phyloP scores from a whole-genome alignment of 2,797 vertebrate genomes.

The Schizopygopsis malacanthus region DNA sequence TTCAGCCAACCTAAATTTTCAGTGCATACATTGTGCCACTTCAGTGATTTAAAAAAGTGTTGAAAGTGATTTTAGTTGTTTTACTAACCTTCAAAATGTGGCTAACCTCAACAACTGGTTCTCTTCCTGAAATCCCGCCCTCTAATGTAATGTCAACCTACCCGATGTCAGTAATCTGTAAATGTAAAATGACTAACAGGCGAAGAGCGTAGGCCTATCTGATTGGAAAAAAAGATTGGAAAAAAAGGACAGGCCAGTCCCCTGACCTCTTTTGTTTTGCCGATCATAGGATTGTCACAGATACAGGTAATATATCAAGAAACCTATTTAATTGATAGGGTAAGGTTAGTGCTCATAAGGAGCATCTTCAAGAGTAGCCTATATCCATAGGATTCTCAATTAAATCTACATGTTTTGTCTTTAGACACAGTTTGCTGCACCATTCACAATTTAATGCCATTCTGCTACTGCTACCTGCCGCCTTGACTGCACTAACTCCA shows the following conservation, averaged over 20 bases:
- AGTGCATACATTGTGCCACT: background rate
- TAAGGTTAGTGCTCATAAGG: background rate
- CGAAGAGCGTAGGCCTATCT: too few relatives aligned
- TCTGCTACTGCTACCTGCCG: slow-evolving; percentile 12
- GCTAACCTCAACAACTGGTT: background rate
- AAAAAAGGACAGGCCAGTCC: too few relatives aligned
- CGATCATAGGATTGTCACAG: background rate
- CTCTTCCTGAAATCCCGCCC: background rate
- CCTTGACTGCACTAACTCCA: background rate
- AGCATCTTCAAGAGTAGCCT: background rate
- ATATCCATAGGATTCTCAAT: background rate
- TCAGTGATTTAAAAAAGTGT: background rate
- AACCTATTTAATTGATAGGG: background rate
- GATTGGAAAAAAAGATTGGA: too few relatives aligned
- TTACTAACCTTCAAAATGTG: background rate
- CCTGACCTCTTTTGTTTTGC: background rate
- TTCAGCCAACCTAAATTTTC: background rate
- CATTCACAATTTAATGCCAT: background rate
- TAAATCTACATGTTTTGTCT: background rate
- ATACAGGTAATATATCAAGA: background rate
- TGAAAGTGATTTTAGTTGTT: background rate
- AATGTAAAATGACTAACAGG: slow-evolving; percentile 7
- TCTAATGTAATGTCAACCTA: slow-evolving; percentile 2
- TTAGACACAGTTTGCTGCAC: background rate
- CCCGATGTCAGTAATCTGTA: slow-evolving; percentile 16